Percentiles rank a stretch among this genome's conserved stretches.
These are phyloP conservation scores for Pangasianodon gigas DNA, from an alignment of 2,113 vertebrate genomes.

Conservation along the genomic window DNA sequence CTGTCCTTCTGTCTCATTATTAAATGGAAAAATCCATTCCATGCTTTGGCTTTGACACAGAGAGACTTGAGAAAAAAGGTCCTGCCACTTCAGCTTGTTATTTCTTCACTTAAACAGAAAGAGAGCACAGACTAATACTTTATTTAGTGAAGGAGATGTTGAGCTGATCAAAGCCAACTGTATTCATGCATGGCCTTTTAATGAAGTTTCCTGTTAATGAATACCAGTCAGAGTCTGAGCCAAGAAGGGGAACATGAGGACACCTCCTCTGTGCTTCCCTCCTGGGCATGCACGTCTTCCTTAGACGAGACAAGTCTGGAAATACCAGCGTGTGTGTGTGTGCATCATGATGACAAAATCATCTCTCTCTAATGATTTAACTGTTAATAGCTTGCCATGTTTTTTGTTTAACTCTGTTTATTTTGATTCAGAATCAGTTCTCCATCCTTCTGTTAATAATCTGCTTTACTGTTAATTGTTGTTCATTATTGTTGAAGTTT, in stretches of 20 bases:
- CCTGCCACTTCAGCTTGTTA: slow-evolving; percentile 53
- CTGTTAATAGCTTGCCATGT: neutral
- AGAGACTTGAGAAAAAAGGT: slow-evolving; percentile 55
- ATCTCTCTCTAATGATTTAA: neutral
- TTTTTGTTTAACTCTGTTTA: neutral
- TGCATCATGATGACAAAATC: neutral
- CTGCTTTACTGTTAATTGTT: neutral
- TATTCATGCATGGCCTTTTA: slow-evolving; percentile 76
- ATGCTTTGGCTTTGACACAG: slow-evolving; percentile 16
- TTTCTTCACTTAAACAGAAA: slow-evolving; percentile 29
- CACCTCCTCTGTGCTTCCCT: neutral
- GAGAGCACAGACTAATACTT: slow-evolving; percentile 20
- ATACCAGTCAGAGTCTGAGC: slow-evolving; percentile 50
- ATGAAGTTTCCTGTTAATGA: slow-evolving; percentile 73
- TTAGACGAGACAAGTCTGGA: neutral
- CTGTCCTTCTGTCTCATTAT: slow-evolving; percentile 39
- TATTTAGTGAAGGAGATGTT: slow-evolving; percentile 54
- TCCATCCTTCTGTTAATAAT: neutral
- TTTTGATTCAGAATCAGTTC: neutral
- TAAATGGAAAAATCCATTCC: slow-evolving; percentile 57
- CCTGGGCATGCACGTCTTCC: neutral
- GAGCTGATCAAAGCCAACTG: slow-evolving; percentile 69
- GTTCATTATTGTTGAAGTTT: neutral
- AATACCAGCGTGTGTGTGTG: neutral
- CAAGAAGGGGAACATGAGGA: slow-evolving; percentile 41